Evolutionary conservation across 2,113 vertebrate species (phyloP).

Genomic region (Felis chaus): DNA sequence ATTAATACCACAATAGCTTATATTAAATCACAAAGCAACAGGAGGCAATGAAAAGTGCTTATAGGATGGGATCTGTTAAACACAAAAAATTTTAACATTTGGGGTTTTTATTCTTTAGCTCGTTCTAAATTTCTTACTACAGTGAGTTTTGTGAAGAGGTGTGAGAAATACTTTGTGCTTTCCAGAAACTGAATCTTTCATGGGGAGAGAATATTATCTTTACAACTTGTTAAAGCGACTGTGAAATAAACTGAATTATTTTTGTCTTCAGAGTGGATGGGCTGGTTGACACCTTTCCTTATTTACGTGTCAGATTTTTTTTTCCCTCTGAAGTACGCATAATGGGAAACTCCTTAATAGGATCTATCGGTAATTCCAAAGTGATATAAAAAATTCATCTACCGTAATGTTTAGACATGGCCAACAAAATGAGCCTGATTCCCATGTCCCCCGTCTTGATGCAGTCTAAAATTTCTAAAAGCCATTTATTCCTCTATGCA

Average conservation of each 20-base stretch:
- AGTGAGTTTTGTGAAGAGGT: conserved; percentile 34
- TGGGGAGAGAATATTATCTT: background rate
- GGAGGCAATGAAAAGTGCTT: background rate
- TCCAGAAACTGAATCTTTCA: background rate
- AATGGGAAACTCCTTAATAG: background rate
- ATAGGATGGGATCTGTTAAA: background rate
- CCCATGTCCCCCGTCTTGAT: conserved; percentile 56
- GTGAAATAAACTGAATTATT: conserved; percentile 1
- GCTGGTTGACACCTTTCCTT: background rate
- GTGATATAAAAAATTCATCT: conserved; percentile 59
- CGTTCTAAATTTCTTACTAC: conserved; percentile 34
- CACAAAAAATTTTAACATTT: background rate
- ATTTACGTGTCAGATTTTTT: background rate
- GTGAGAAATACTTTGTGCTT: conserved; percentile 54
- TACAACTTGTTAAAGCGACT: conserved; percentile 53
- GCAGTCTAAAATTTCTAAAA: conserved; percentile 36
- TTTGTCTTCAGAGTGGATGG: background rate
- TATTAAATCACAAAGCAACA: background rate
- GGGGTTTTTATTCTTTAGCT: background rate
- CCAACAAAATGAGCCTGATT: conserved; percentile 38
- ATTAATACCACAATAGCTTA: background rate
- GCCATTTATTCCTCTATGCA: conserved; percentile 34
- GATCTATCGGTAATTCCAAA: conserved; percentile 47
- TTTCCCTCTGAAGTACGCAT: background rate
- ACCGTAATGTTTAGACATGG: conserved; percentile 65